These are phyloP conservation scores for Liparis tanakae DNA, from an alignment of 2,797 vertebrate genomes.

Conservation along the genomic window DNA sequence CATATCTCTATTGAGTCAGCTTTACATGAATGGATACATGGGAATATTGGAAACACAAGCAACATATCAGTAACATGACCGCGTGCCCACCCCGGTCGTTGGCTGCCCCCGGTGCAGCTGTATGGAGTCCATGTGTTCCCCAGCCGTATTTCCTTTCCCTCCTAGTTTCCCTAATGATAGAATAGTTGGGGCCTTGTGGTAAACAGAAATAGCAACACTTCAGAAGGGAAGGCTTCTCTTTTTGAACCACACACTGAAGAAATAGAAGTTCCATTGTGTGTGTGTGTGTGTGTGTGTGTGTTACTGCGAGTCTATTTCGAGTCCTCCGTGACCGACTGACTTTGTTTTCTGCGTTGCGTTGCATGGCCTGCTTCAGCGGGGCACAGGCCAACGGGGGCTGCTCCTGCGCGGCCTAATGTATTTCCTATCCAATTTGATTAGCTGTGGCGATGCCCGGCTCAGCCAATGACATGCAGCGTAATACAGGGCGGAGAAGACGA, in stretches of 20 bases:
- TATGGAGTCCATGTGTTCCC: conserved; percentile 45
- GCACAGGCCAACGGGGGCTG: conserved; percentile 26
- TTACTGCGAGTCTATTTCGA: conserved; percentile 69
- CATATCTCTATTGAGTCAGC: neutral
- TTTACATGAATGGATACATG: neutral
- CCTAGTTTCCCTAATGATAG: conserved; percentile 68
- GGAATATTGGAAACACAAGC: conserved; percentile 14
- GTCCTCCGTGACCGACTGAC: conserved; percentile 52
- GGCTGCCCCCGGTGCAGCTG: conserved; percentile 32
- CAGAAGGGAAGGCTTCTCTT: conserved; percentile 70
- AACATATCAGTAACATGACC: conserved; percentile 10
- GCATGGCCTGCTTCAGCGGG: conserved; percentile 44
- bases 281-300: conserved; percentile 23
- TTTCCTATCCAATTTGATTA: conserved; percentile 53
- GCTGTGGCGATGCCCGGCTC: conserved; percentile 24
- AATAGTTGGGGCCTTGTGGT: conserved; percentile 72
- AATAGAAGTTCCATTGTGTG: conserved; percentile 61
- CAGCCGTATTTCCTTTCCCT: conserved; percentile 64
- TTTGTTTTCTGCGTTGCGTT: conserved; percentile 57
- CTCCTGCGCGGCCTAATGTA: conserved; percentile 42
- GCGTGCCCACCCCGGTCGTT: conserved; percentile 20
- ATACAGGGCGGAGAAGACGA: conserved; percentile 23
- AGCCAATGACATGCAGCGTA: conserved; percentile 31
- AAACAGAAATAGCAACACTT: conserved; percentile 79
- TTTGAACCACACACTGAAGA: conserved; percentile 66